A percentile compares a stretch with the other conserved stretches of the same genome.
Evolutionary conservation across 2,888 invertebrate species (phyloP).

Genomic region (Thymelicus sylvestris): DNA sequence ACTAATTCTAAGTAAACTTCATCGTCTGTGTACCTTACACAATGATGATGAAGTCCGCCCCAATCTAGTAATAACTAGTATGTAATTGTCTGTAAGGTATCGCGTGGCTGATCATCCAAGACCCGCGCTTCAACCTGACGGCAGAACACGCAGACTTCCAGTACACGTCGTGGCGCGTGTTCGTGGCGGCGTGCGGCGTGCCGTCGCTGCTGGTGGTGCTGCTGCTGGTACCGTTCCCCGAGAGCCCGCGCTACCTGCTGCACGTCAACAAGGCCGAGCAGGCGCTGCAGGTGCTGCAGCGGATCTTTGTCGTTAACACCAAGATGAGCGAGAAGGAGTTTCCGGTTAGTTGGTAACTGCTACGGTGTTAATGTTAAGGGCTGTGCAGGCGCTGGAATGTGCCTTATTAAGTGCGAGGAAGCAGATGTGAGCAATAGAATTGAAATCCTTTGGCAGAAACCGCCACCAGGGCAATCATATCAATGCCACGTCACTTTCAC

Average conservation of each 20-base stretch:
- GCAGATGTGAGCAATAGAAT: too few relatives aligned
- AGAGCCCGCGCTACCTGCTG: constrained; percentile 84
- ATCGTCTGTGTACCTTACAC: too few relatives aligned
- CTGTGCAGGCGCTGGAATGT: too few relatives aligned
- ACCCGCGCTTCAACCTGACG: constrained; percentile 66
- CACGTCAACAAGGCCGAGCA: constrained; percentile 76
- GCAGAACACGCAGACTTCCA: constrained; percentile 60
- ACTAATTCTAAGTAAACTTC: too few relatives aligned
- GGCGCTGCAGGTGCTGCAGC: constrained; percentile 80
- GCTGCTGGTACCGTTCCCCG: constrained; percentile 81
- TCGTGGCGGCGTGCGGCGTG: constrained; percentile 85
- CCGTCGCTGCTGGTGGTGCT: constrained; percentile 82
- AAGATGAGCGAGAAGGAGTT: constrained; percentile 75
- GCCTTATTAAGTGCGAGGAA: too few relatives aligned
- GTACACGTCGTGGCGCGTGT: constrained; percentile 87
- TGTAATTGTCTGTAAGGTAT: constrained; percentile 57
- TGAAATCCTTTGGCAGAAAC: too few relatives aligned
- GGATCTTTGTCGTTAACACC: constrained; percentile 83
- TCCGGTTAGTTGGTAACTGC: constrained; percentile 70
- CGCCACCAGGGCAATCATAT: too few relatives aligned
- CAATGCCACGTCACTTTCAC: too few relatives aligned
- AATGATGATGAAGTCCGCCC: too few relatives aligned
- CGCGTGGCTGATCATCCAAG: constrained; percentile 76
- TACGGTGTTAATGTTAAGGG: too few relatives aligned
- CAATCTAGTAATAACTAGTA: too few relatives aligned